Evolutionary conservation across 1,140 invertebrate species (phyloP).

Genomic region (Capitella teleta): DNA sequence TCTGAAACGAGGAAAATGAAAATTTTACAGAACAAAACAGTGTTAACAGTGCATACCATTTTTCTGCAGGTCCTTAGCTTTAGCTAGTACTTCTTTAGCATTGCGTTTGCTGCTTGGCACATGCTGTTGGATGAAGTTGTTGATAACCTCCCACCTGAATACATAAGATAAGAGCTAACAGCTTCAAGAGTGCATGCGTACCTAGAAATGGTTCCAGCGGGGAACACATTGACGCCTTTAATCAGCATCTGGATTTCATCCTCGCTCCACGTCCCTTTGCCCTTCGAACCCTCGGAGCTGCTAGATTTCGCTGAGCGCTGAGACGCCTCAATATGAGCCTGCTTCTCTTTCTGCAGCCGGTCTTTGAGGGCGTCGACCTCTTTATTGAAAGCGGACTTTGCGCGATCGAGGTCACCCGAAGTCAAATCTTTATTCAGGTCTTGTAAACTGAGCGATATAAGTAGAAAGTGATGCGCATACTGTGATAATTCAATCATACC

Average conservation of each 20-base stretch:
- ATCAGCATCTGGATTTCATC: conserved; percentile 78
- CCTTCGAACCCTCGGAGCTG: conserved; percentile 4
- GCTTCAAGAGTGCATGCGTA: conserved; percentile 15
- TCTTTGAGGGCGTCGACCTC: conserved; percentile 54
- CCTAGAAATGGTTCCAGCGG: conserved; percentile 84
- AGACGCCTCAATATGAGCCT: conserved; percentile 43
- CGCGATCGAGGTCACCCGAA: conserved; percentile 18
- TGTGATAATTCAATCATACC: no score
- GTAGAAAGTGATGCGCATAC: conserved; percentile 6
- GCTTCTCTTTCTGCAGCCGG: conserved; percentile 63
- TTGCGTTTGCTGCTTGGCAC: conserved; percentile 42
- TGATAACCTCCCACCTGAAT: conserved; percentile 79
- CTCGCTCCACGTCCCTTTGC: conserved; percentile 54
- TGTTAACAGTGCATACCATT: no score
- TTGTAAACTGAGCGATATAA: conserved; percentile 52
- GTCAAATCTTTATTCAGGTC: conserved; percentile 59
- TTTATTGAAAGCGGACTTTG: conserved; percentile 22
- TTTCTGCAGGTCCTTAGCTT: conserved; percentile 88
- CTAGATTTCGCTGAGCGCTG: conserved; percentile 16
- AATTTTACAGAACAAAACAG: no score
- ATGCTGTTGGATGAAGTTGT: conserved; percentile 92
- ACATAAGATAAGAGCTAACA: not conserved
- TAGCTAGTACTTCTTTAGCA: conserved; percentile 85
- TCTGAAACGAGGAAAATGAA: no score
- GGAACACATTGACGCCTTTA: conserved; percentile 92